Base-by-base conservation (phyloP, 2,113 vertebrate species). In the Phrynosoma blainvillii region DNA sequence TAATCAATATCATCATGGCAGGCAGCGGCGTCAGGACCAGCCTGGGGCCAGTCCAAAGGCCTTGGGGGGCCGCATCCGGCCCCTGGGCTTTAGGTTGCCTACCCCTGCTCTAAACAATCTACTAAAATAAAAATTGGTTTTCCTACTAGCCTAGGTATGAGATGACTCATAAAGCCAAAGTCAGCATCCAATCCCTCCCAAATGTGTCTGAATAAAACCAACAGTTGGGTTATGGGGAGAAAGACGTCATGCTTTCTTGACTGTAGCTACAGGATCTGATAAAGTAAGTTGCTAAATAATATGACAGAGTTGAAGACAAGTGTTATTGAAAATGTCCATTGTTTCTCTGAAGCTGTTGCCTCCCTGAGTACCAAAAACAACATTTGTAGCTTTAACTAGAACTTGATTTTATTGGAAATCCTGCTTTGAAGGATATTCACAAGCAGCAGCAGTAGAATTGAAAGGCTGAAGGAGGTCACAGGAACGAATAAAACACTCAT, bases 361-460 rank as follows among this genome's bases (percentile, higher is more conserved):
- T 89, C 84, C 88, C 76, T 84, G 77, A 25, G 84, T 76, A 73
- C 73, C 83, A 91, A 82, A 88, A 75, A 87, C 88, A 87, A 90
- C 66, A 76, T 84, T 92, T 5, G 0, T 91, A 92, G 92, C 90
- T 75, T 75, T 92, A 83, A 88, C 23, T 59, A 83, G 42, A 52
- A 90, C 76, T 80, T 86, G 36, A 56, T 87, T 89, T 95, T 84
- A 87, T 85, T 90, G 73, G 86, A 59, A 25, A 75, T 91, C 82
- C 62, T 87, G 68, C n/a, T 23, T 30, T 86, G 59, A 42, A 87
- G 86, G 52, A 18, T 36, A 27, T 80, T 30, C 2, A 3, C 84
- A 81, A 68, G 66, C 66, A 68, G 79, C 0, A 0, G 20, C 7
- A 3, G 75, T 66, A 36, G 83, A 68, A 87, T 90, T 87, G 27